A percentile compares a stretch with the other conserved stretches of the same genome.
Conservation (phyloP, 1,140 invertebrate genomes). For the Danaus plexippus region DNA sequence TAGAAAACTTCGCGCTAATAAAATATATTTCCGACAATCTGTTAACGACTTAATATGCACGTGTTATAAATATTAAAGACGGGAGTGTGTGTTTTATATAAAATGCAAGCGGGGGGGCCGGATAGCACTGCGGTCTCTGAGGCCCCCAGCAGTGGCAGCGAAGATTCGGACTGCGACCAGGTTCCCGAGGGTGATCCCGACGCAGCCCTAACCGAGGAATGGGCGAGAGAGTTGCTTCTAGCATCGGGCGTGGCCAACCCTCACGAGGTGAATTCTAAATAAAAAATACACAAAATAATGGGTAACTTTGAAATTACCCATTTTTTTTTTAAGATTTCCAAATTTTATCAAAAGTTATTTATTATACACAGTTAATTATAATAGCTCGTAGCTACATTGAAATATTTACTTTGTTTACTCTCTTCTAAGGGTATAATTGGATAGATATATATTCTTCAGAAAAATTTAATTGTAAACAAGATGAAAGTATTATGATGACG, state of each 20-base stretch:
- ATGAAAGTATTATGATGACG: no score
- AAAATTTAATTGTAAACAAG: no score
- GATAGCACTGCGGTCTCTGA: constrained; percentile 57
- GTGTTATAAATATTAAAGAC: constrained; percentile 9
- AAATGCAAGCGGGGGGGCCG: constrained; percentile 49
- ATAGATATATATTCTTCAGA: no score
- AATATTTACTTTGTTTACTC: no score
- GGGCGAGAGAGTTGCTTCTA: constrained; percentile 50
- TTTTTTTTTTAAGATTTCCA: no score
- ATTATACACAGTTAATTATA: no score
- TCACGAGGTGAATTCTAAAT: constrained; percentile 38
- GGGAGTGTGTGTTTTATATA: constrained; percentile 23
- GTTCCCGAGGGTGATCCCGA: constrained; percentile 42
- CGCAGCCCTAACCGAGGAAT: constrained; percentile 55
- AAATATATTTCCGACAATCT: constrained; percentile 6
- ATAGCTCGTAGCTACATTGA: no score
- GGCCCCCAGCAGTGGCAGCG: constrained; percentile 57
- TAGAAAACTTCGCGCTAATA: constrained; percentile 11
- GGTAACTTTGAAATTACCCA: no score
- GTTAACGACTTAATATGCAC: constrained; percentile 13
- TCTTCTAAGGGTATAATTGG: no score
- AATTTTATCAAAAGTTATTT: no score
- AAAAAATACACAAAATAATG: background rate
- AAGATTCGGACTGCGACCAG: constrained; percentile 57
- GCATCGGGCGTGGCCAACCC: constrained; percentile 50